Conservation (phyloP, 2,797 vertebrate species). For the Erethizon dorsatum region DNA sequence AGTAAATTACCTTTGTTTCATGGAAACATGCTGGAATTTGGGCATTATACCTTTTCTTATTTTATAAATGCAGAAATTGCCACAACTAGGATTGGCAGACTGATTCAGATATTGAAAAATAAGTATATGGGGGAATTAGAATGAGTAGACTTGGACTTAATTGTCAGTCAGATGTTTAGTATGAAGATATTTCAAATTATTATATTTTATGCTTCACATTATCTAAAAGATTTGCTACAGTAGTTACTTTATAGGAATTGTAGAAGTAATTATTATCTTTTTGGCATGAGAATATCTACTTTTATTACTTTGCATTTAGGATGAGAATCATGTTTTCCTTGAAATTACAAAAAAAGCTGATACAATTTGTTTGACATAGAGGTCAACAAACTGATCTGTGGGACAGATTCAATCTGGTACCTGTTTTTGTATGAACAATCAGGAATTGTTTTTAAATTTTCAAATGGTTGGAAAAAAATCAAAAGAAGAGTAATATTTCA, state of each 20-base stretch:
- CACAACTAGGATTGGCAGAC: background rate
- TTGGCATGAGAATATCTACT: background rate
- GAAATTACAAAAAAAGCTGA: conserved; percentile 5
- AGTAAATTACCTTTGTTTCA: conserved; percentile 4
- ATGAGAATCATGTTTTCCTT: background rate
- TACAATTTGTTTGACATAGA: background rate
- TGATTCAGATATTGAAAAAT: background rate
- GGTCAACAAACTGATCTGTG: background rate
- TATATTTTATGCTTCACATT: background rate
- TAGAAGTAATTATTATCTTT: background rate
- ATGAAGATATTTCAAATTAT: background rate
- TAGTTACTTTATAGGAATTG: background rate
- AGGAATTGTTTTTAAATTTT: conserved; percentile 23
- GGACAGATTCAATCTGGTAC: background rate
- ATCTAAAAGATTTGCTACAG: background rate
- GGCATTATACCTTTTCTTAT: background rate
- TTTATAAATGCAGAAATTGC: conserved; percentile 36
- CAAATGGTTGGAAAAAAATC: background rate
- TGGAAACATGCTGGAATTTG: background rate
- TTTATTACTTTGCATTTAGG: background rate
- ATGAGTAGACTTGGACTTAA: background rate
- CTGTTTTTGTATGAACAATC: background rate
- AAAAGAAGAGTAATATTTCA: background rate
- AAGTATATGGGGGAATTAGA: background rate
- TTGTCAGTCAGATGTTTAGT: conserved; percentile 25